Conservation (phyloP, 2,113 vertebrate species). For the Prinia subflava region DNA sequence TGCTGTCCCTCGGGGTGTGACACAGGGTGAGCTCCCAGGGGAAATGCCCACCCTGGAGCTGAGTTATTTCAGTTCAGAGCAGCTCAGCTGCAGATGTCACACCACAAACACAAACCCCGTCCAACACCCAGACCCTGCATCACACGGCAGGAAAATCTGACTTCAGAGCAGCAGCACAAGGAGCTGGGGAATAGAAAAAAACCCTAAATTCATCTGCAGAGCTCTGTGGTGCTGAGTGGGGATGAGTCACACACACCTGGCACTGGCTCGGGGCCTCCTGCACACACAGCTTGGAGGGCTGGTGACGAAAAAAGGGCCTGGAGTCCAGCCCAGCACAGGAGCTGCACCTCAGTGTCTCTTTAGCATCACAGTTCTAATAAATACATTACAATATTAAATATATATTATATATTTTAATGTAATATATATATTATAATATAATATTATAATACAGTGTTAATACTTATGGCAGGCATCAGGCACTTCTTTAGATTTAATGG, state of each 20-base stretch:
- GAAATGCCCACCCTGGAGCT: slow-evolving; percentile 26
- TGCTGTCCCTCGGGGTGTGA: not conserved
- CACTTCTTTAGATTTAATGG: no score
- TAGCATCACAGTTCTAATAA: not conserved
- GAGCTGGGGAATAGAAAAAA: not conserved
- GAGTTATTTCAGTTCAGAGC: slow-evolving; percentile 54
- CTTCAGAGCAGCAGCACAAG: slow-evolving; percentile 45
- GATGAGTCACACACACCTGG: slow-evolving; percentile 73
- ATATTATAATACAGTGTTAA: no score
- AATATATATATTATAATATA: no score
- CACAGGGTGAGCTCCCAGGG: slow-evolving; percentile 51
- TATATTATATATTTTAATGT: no score
- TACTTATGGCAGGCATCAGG: no score
- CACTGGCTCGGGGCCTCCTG: not conserved
- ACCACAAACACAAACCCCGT: slow-evolving; percentile 31
- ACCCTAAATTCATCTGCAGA: slow-evolving; percentile 20
- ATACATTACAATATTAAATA: no score
- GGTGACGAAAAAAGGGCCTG: not conserved
- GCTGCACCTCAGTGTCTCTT: not conserved
- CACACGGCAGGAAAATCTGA: slow-evolving; percentile 73
- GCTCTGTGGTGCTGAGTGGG: not conserved
- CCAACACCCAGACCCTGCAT: slow-evolving; percentile 58
- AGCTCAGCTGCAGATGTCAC: slow-evolving; percentile 69
- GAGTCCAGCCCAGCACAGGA: not conserved
- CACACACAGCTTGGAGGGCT: not conserved